Base-by-base conservation (phyloP, 1,140 invertebrate species). In the Delia radicum region DNA sequence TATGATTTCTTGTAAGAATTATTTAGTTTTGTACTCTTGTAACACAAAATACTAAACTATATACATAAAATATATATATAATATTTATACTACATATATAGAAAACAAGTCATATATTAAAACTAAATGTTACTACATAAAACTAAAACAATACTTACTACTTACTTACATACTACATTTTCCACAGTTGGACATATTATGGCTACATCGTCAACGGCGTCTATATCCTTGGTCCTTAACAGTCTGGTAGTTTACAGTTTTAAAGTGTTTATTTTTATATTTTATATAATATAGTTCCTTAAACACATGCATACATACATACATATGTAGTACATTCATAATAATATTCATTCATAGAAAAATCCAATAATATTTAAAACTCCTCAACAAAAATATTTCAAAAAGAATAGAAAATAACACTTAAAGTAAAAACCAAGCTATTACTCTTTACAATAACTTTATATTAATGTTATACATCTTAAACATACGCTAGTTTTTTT, bases 181-280 rank as follows among this genome's bases (percentile, higher is more conserved):
- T 27, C 65, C 62, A 76, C 42, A 77, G 80, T 78, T 81, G 79
- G 83, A 85, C 83, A 85, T 84, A 79, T 80, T 85, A 81, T 85
- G 83, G 83, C 81, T 85, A 78, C 83, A 85, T 75, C 82, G 82
- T 80, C 79, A 83, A 76, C 82, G 80, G 79, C 79, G 81, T 77
- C 82, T 82, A 78, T 82, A 85, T 73, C 83, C 85, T 79, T 85
- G 83, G 83, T 85, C 83, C 78, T 79, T 85, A 75, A 85, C 83
- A 82, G 85, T 85, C 81, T 85, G 83, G 83, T 85, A 85, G 77
- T 76, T 77, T 75, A 55, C 6, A 61, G 73, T 48, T 18, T 48
- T 28, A 28, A n/a, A n/a, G n/a, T n/a, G n/a, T n/a, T n/a, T 63
- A 26, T 29, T 31, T 31, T 3, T 13, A 24, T 12, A 7, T 10